A percentile compares a stretch with the other conserved stretches of the same genome.
Evolutionary conservation across 2,113 vertebrate species (phyloP).

Genomic region (Zapornia atra): DNA sequence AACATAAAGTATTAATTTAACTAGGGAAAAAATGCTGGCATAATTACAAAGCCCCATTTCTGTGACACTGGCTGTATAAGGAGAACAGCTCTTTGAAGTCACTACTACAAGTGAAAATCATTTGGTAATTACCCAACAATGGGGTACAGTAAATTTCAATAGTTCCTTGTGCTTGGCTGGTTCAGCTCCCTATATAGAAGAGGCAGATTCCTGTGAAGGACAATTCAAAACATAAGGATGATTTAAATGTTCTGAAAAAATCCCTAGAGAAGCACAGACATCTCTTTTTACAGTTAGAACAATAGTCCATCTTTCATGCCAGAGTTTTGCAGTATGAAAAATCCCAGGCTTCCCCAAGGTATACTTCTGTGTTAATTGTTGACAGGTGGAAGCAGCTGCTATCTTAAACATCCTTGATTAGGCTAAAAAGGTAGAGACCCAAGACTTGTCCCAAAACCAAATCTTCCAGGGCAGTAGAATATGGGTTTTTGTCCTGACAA

Average conservation of each 20-base stretch:
- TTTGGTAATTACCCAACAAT: background rate
- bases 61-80: background rate
- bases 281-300: background rate
- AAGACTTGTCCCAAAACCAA: background rate
- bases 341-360: background rate
- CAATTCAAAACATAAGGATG: background rate
- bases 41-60: background rate
- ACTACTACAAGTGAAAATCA: background rate
- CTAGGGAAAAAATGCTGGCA: background rate
- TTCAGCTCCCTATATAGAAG: background rate
- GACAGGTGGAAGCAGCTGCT: background rate
- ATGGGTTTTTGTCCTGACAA: background rate
- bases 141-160: background rate
- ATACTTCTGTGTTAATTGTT: fast-evolving
- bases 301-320: background rate
- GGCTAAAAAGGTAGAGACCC: background rate
- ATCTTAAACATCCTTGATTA: background rate
- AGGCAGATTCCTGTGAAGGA: background rate
- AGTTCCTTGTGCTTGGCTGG: background rate
- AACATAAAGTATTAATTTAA: background rate
- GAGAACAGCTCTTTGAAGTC: background rate
- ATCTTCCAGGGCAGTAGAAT: background rate
- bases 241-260: background rate
- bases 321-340: background rate
- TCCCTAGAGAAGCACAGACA: background rate